Evolutionary conservation across 53 echinoderm and acorn worm species (phyloP), one percentile per base, ranked within the genome.

Genomic region (Crossaster papposus): DNA sequence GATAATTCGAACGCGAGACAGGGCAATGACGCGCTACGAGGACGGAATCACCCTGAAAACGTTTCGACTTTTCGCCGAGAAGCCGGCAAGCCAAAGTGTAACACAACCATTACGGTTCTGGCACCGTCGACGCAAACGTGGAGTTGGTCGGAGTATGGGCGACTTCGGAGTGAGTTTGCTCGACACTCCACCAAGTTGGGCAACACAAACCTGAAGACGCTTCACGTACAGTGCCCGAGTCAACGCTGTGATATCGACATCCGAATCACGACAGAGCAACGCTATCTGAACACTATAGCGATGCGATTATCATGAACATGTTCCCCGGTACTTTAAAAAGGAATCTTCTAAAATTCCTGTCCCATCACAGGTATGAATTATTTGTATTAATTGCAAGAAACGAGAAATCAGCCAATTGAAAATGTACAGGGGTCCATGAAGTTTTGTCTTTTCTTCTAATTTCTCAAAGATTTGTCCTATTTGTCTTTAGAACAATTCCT

Each of bases 281-380:
- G 62, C 13, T 90, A 91, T 54, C 87, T 96, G 3, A 85, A 89
- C 14, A 86, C 88, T 2, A n/a, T n/a, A 91, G 92, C 30, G 94
- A 96, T 77, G 96, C 94, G 23, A 80, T 96, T 50, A 26, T 96
- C 14, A 72, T 96, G 58, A 96, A 96, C 78, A 78, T 96, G 78
- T 94, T 91, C 9, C 96, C 96, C 1, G 90, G 94, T 36, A 81
- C 90, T 54, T 70, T 94, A 2, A 94, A 94, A 20, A 65, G 89
- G 38, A 91, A 83, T 32, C 91, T 94, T 86, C 54, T 85, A 33
- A 10, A 53, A 18, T 71, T 85, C 1, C 73, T 73, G 54, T 85
- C 85, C 73, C 85, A 72, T 53, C 73, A 72, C 7, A 85, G 85
- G 85, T 85, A 4, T 28, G 28, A n/a, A n/a, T n/a, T n/a, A n/a